These are phyloP conservation scores for Leptoclinus maculatus DNA, from an alignment of 2,797 vertebrate genomes.

Conservation along the genomic window DNA sequence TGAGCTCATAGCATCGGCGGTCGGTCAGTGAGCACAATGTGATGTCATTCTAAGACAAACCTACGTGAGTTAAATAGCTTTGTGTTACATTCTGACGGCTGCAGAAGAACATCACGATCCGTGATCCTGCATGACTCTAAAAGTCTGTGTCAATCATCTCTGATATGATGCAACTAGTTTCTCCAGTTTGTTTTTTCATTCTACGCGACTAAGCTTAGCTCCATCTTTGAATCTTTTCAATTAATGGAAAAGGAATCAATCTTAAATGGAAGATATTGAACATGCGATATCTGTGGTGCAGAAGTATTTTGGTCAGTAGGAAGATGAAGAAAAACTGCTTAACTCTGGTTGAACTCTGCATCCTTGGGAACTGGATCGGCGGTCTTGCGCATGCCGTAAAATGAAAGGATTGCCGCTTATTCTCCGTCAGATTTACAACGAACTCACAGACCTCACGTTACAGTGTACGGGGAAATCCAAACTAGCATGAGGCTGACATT, in stretches of 20 bases:
- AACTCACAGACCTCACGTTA: slow-evolving; percentile 9
- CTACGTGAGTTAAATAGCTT: background rate
- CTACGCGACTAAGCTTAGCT: background rate
- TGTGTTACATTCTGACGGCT: background rate
- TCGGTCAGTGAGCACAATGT: slow-evolving; percentile 36
- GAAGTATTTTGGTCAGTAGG: background rate
- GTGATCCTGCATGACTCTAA: background rate
- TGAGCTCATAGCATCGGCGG: slow-evolving; percentile 63
- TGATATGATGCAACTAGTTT: background rate
- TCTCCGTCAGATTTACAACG: slow-evolving; percentile 38
- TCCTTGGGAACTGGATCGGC: slow-evolving; percentile 33
- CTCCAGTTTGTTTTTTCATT: background rate
- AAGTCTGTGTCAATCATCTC: no score
- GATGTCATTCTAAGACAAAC: slow-evolving; percentile 33
- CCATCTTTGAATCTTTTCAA: background rate
- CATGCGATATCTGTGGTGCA: background rate
- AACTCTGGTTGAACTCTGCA: slow-evolving; percentile 56
- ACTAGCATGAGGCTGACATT: background rate
- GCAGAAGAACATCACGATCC: background rate
- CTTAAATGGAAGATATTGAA: background rate
- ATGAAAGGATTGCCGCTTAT: slow-evolving; percentile 47
- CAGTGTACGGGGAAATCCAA: background rate
- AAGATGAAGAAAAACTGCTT: background rate
- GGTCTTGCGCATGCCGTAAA: slow-evolving; percentile 16
- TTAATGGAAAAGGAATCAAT: background rate